Evolutionary conservation across 2,797 vertebrate genomes (phyloP).

Genomic region (Enteromius viviparus): DNA sequence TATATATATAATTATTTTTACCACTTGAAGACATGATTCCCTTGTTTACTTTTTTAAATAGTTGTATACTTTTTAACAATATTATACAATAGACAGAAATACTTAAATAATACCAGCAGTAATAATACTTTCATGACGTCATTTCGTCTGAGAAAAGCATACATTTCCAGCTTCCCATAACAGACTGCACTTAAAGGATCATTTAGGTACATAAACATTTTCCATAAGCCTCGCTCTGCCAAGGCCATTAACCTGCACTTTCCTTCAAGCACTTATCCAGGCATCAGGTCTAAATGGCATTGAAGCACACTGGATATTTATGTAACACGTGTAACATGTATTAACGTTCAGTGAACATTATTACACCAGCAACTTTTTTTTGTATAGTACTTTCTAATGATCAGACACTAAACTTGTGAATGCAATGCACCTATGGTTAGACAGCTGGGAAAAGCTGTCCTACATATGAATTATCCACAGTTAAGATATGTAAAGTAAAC

Average conservation of each 20-base stretch:
- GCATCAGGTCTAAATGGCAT: neutral
- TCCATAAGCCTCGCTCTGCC: neutral
- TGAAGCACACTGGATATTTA: neutral
- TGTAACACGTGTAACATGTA: no score
- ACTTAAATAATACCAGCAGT: neutral
- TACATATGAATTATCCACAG: neutral
- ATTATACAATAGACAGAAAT: neutral
- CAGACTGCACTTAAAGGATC: neutral
- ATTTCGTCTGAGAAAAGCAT: slow-evolving; percentile 16
- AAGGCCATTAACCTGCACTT: slow-evolving; percentile 9
- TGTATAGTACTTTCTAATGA: neutral
- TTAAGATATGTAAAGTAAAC: neutral
- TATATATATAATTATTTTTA: no score
- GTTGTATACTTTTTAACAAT: neutral
- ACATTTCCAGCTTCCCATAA: neutral
- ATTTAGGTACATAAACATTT: neutral
- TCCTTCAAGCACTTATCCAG: slow-evolving; percentile 20
- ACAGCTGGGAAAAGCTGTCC: neutral
- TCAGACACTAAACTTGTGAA: neutral
- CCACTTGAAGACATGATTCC: neutral
- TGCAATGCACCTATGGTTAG: neutral
- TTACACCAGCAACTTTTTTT: neutral
- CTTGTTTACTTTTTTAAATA: no score
- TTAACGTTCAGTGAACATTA: neutral
- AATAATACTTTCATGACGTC: neutral